phyloP scores from a whole-genome alignment of 1,140 invertebrate species.

The Nixonia krombeini region DNA sequence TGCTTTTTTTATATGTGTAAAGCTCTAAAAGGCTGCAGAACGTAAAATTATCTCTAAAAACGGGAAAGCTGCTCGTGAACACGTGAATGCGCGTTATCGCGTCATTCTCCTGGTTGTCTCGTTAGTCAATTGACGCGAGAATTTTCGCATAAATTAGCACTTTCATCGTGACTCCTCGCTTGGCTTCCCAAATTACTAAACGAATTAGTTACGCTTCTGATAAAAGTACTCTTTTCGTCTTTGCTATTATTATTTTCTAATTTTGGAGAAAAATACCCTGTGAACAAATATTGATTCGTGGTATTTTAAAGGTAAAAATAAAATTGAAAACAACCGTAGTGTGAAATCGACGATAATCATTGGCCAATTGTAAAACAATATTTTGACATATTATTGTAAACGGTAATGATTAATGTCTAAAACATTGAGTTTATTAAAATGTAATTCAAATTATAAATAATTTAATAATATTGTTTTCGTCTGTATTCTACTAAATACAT shows the following conservation, averaged over 20 bases:
- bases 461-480: no score
- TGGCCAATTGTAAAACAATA: no score
- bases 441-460: no score
- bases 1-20: constrained; percentile 20
- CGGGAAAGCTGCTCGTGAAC: constrained; percentile 32
- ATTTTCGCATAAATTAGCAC: constrained; percentile 56
- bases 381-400: no score
- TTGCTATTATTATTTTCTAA: constrained; percentile 20
- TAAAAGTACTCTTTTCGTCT: constrained; percentile 34
- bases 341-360: no score
- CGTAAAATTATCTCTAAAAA: constrained; percentile 49
- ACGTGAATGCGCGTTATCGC: constrained; percentile 46
- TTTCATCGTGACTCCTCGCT: constrained; percentile 52
- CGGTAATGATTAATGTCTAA: no score
- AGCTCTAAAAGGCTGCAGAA: constrained; percentile 41
- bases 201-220: constrained; percentile 47
- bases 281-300: constrained; percentile 25
- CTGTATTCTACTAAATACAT: no score
- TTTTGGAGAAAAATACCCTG: constrained; percentile 37
- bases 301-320: constrained; percentile 19
- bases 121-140: constrained; percentile 52
- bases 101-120: constrained; percentile 44
- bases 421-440: no score
- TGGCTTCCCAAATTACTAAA: constrained; percentile 50
- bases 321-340: no score